Conservation (phyloP, 2,888 invertebrate species). For the Tricholauxania praeusta region DNA sequence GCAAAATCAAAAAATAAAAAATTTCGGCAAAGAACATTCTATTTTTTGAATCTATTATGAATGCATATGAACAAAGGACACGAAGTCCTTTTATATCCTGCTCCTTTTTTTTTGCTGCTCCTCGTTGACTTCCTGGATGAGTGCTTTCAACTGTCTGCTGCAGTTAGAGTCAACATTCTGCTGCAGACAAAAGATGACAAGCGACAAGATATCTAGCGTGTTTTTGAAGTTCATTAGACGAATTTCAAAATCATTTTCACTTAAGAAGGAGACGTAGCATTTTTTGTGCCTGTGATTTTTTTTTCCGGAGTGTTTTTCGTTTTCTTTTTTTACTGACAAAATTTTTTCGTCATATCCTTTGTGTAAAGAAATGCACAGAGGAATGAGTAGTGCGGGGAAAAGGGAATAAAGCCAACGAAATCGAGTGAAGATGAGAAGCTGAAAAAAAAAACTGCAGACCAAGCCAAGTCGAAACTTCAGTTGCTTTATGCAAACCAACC, state of each 20-base stretch:
- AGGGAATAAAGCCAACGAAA: not conserved
- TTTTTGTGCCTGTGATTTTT: not conserved
- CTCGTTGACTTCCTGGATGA: constrained; percentile 37
- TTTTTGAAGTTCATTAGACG: constrained; percentile 66
- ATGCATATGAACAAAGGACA: constrained; percentile 36
- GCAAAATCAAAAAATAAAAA: constrained; percentile 10
- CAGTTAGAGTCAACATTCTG: constrained; percentile 37
- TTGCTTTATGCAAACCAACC: constrained; percentile 57
- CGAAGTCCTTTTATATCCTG: constrained; percentile 28
- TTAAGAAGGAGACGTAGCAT: constrained; percentile 39
- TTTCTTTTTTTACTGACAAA: constrained; percentile 38
- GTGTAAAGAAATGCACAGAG: constrained; percentile 9
- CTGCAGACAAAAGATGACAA: constrained; percentile 64
- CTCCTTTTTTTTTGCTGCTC: constrained; percentile 21
- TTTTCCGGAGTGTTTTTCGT: constrained; percentile 54
- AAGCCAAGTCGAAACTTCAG: constrained; percentile 53
- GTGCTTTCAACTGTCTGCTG: constrained; percentile 40
- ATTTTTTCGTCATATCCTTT: constrained; percentile 29
- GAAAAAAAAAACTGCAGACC: constrained; percentile 19
- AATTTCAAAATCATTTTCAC: constrained; percentile 52
- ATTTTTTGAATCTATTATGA: constrained; percentile 9
- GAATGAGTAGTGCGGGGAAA: constrained; percentile 5
- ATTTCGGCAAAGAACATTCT: constrained; percentile 29
- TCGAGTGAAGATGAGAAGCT: constrained; percentile 16
- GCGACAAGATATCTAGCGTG: constrained; percentile 57